Evolutionary conservation across 1,140 invertebrate species (phyloP), one percentile per base, ranked within the genome.

Genomic region (Liolophura sinensis): DNA sequence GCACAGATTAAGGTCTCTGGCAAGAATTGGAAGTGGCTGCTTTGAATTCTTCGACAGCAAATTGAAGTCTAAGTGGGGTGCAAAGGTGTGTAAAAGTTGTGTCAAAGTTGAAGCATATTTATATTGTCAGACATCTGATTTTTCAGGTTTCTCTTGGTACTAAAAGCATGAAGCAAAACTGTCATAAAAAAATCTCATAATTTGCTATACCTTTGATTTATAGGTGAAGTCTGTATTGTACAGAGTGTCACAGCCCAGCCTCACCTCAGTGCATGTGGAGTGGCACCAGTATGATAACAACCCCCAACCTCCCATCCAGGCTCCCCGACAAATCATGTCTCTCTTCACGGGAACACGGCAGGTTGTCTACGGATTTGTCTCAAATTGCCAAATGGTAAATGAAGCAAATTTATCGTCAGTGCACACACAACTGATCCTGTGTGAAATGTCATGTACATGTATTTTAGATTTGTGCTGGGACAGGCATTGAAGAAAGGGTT

Each of bases 311-410:
- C 72, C 74, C n/a, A 57, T 80, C 7, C 81, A 83, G 60, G 83
- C 83, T 27, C 83, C 83, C 14, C 63, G 67, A 20, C 70, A 75
- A 50, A 80, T 84, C 47, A 80, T 76, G n/a, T 73, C 81, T n/a
- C 66, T 85, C 12, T 85, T 84, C 64, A 84, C 69, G 71, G 82
- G 82, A 0, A 77, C 78, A 14, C 73, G 82, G 67, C 76, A 78
- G 56, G 79, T 83, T n/a, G 73, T 84, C 16, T 84, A 83, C 70
- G 82, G 82, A 20, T 82, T 79, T 74, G 78, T 83, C 5, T 73
- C 73, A 6, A 79, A 85, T 66, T 85, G 83, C 64, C 77, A 70
- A 40, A 77, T 78, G 79, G 82, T 84, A 65, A 58, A 71, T 69
- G 60, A 5, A n/a, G n/a, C n/a, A n/a, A n/a, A n/a, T n/a, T n/a